Conservation (phyloP, 2,888 invertebrate genomes). For the Himalopsyche japonica region DNA sequence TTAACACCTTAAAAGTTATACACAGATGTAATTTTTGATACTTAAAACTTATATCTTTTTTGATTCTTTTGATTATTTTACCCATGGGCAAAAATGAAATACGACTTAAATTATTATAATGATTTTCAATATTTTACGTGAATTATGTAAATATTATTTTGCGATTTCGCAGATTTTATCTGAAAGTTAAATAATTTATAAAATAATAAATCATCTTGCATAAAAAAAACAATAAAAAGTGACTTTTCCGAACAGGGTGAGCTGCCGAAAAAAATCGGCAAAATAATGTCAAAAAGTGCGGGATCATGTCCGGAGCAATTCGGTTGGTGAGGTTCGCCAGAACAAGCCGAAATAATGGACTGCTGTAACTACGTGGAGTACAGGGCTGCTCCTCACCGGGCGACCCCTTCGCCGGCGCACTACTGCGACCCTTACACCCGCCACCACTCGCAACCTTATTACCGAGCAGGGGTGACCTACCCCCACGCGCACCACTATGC, state of each 20-base stretch:
- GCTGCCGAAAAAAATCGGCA: neutral
- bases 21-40: too few relatives aligned
- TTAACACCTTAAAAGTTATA: too few relatives aligned
- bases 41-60: too few relatives aligned
- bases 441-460: slow-evolving; percentile 3
- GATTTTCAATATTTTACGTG: too few relatives aligned
- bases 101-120: too few relatives aligned
- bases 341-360: slow-evolving; percentile 48
- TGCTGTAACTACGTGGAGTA: slow-evolving; percentile 61
- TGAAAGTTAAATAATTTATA: neutral
- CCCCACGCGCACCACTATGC: slow-evolving; percentile 45
- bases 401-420: slow-evolving; percentile 16
- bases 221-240: neutral
- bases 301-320: neutral
- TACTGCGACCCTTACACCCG: slow-evolving; percentile 3
- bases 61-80: too few relatives aligned
- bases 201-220: neutral
- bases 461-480: neutral
- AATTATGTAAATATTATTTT: too few relatives aligned
- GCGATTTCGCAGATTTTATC: too few relatives aligned
- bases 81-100: too few relatives aligned
- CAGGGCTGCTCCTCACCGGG: slow-evolving; percentile 43
- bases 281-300: neutral
- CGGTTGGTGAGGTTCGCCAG: neutral
- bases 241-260: neutral